A percentile compares a stretch with the other conserved stretches of the same genome.
These are phyloP conservation scores for Drosophila littoralis DNA, from an alignment of 1,140 invertebrate species.

Conservation along the genomic window DNA sequence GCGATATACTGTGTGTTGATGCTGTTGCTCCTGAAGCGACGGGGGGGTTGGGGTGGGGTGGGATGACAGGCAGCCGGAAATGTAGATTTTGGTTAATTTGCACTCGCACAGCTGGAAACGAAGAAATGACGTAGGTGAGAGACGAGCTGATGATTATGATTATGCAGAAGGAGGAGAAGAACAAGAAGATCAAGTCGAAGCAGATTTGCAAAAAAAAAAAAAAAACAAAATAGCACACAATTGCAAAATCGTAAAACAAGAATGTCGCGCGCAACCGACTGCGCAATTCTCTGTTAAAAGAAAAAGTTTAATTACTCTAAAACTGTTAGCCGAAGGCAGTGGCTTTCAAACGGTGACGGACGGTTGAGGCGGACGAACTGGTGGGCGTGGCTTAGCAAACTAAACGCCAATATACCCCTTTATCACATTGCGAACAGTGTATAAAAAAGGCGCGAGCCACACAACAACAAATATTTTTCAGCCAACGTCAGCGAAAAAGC, in stretches of 20 bases:
- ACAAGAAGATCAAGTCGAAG: slow-evolving; percentile 38
- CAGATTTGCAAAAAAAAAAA: slow-evolving; percentile 36
- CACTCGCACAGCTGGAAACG: slow-evolving; percentile 79
- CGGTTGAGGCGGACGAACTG: too few relatives aligned
- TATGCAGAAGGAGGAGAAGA: slow-evolving; percentile 21
- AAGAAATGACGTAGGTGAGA: slow-evolving; percentile 75
- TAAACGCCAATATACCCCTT: slow-evolving; percentile 1
- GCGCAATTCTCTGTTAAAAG: background rate
- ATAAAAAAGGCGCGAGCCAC: slow-evolving; percentile 51
- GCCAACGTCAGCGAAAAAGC: slow-evolving; percentile 69
- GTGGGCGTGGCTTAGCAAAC: too few relatives aligned
- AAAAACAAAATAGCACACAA: slow-evolving; percentile 17
- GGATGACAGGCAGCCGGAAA: slow-evolving; percentile 58
- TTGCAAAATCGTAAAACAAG: slow-evolving; percentile 8
- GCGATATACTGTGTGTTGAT: slow-evolving; percentile 32
- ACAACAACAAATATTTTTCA: slow-evolving; percentile 51
- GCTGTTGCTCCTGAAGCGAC: slow-evolving; percentile 24
- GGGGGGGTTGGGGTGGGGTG: slow-evolving; percentile 15
- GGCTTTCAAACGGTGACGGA: too few relatives aligned
- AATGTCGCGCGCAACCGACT: background rate
- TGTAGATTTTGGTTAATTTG: slow-evolving; percentile 83
- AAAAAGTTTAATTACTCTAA: background rate
- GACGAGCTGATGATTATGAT: slow-evolving; percentile 47
- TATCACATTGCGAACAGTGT: background rate
- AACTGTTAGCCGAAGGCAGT: too few relatives aligned